Conservation (phyloP, 1,140 invertebrate species). For the Luehdorfia chinensis region DNA sequence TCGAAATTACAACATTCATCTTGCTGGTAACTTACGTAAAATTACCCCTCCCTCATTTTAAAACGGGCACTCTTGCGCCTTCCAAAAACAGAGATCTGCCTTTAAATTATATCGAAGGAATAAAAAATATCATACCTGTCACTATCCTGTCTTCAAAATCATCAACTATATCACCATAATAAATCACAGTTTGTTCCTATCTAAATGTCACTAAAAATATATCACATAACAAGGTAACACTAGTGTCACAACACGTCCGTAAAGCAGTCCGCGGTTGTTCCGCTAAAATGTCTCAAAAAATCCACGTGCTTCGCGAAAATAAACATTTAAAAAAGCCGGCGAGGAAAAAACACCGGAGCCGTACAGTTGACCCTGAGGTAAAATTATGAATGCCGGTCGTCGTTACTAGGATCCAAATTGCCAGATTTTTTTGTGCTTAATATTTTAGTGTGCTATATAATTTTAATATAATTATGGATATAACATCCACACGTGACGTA, state of each 20-base stretch:
- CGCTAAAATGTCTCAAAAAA: conserved; percentile 68
- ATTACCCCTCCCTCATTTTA: conserved; percentile 28
- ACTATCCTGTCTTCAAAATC: conserved; percentile 62
- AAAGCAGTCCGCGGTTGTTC: conserved; percentile 67
- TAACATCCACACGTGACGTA: conserved; percentile 58
- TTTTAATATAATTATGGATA: conserved; percentile 54
- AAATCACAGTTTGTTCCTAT: conserved; percentile 76
- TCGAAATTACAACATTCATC: conserved; percentile 48
- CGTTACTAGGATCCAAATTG: conserved; percentile 73
- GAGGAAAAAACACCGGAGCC: conserved; percentile 54
- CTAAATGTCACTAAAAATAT: conserved; percentile 70
- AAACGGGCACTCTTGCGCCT: conserved; percentile 26
- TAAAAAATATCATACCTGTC: conserved; percentile 46
- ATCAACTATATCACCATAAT: conserved; percentile 69
- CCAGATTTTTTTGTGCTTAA: conserved; percentile 69
- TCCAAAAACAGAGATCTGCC: conserved; percentile 25
- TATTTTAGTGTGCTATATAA: conserved; percentile 72
- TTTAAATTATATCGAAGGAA: conserved; percentile 45
- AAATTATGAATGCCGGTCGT: conserved; percentile 71
- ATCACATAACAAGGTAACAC: conserved; percentile 75
- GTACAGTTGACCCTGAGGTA: conserved; percentile 69
- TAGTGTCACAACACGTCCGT: conserved; percentile 72
- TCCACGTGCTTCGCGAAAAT: conserved; percentile 62
- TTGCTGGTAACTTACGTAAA: conserved; percentile 46
- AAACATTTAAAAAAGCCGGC: conserved; percentile 73